phyloP scores from a whole-genome alignment of 1,140 invertebrate genomes.

The Antheraea pernyi region DNA sequence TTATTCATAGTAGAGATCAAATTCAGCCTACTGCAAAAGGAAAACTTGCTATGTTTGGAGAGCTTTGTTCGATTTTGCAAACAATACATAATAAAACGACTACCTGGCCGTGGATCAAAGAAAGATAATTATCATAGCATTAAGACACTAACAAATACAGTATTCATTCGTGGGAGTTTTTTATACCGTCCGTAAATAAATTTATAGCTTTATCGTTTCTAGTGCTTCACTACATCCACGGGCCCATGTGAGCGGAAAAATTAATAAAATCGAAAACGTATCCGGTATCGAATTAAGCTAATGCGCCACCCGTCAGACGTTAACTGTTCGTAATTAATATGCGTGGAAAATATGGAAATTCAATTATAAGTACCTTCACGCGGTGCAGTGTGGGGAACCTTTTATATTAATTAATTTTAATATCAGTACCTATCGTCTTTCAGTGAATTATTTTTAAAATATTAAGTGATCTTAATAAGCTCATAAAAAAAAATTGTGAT shows the following conservation, averaged over 20 bases:
- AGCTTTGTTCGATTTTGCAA: no score
- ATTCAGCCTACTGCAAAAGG: no score
- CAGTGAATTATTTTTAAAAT: background rate
- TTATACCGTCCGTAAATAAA: background rate
- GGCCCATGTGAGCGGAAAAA: constrained; percentile 35
- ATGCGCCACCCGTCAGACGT: constrained; percentile 41
- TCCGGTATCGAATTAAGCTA: constrained; percentile 52
- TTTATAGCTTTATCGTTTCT: background rate
- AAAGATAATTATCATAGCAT: no score
- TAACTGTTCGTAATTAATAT: constrained; percentile 57
- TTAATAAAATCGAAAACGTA: constrained; percentile 54
- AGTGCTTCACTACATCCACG: constrained; percentile 17
- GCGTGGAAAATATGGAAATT: constrained; percentile 43
- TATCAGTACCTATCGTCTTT: constrained; percentile 2
- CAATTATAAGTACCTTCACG: constrained; percentile 20
- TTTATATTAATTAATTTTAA: constrained; percentile 26
- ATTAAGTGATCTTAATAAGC: background rate
- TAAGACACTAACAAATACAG: background rate
- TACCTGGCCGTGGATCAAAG: no score
- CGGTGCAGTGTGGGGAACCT: constrained; percentile 12
- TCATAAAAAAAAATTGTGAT: background rate
- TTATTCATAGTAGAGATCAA: no score
- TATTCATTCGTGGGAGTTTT: constrained; percentile 20
- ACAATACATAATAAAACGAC: no score
- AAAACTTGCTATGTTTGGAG: no score